Conservation (phyloP, 1,140 invertebrate genomes). For the Magallana angulata region DNA sequence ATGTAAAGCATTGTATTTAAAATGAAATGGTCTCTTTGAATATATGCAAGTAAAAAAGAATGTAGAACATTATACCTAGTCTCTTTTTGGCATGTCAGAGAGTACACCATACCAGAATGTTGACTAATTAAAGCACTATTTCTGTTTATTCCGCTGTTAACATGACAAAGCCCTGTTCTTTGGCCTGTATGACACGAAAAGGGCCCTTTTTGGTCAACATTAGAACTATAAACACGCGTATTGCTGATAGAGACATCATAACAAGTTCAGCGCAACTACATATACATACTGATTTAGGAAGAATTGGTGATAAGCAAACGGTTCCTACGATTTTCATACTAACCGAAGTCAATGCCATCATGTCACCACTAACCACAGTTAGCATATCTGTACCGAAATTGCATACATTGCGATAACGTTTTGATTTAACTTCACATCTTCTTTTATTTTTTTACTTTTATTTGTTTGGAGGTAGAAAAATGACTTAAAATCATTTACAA, state of each 20-base stretch:
- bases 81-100: not conserved
- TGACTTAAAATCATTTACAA: too few species aligned
- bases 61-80: not conserved
- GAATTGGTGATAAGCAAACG: too few species aligned
- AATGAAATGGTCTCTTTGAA: not conserved
- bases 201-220: not conserved
- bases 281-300: too few species aligned
- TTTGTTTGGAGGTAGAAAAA: too few species aligned
- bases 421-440: too few species aligned
- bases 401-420: too few species aligned
- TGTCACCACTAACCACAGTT: not conserved
- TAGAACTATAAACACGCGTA: not conserved
- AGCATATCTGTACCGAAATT: too few species aligned
- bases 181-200: not conserved
- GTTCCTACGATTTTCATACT: not conserved
- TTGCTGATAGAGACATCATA: not conserved
- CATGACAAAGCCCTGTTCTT: not conserved
- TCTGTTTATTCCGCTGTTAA: not conserved
- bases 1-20: not conserved
- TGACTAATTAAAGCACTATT: slow-evolving; percentile 15
- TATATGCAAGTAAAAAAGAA: not conserved
- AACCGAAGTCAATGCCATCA: not conserved
- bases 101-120: not conserved
- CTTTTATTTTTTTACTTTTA: too few species aligned
- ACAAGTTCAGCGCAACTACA: not conserved